Conservation (phyloP, 2,113 vertebrate genomes). For the Mobula birostris region DNA sequence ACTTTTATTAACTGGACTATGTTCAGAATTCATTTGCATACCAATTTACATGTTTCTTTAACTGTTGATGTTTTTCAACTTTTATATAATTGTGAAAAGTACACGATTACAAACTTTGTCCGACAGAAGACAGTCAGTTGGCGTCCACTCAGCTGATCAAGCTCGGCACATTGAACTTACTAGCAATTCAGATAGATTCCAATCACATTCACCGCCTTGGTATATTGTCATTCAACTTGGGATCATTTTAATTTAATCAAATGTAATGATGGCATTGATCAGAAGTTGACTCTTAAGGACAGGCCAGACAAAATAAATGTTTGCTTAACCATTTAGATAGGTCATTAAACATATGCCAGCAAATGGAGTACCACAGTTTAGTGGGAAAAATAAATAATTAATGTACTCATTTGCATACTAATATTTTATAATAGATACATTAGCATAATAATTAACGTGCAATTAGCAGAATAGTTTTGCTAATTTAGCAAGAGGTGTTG, state of each 20-base stretch:
- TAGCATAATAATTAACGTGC: constrained; percentile 52
- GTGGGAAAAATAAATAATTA: constrained; percentile 51
- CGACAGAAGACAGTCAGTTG: background rate
- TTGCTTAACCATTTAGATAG: constrained; percentile 42
- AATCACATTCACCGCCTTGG: background rate
- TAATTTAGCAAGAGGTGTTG: constrained; percentile 39
- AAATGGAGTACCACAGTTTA: constrained; percentile 46
- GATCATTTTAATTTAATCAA: background rate
- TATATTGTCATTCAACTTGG: constrained; percentile 17
- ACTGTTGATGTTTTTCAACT: background rate
- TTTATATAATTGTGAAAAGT: background rate
- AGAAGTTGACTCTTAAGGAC: background rate
- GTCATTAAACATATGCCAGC: constrained; percentile 40
- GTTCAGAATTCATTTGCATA: constrained; percentile 10
- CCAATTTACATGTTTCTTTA: background rate
- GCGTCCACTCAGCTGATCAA: background rate
- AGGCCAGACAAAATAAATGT: constrained; percentile 3
- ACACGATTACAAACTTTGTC: constrained; percentile 1
- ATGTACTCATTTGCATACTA: constrained; percentile 53
- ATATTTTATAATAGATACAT: constrained; percentile 55
- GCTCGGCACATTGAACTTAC: background rate
- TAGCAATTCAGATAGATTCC: background rate
- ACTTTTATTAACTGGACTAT: background rate
- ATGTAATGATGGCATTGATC: background rate
- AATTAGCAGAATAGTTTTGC: constrained; percentile 45